Base-by-base conservation (phyloP, 2,888 invertebrate genomes). In the Ophraella communa region DNA sequence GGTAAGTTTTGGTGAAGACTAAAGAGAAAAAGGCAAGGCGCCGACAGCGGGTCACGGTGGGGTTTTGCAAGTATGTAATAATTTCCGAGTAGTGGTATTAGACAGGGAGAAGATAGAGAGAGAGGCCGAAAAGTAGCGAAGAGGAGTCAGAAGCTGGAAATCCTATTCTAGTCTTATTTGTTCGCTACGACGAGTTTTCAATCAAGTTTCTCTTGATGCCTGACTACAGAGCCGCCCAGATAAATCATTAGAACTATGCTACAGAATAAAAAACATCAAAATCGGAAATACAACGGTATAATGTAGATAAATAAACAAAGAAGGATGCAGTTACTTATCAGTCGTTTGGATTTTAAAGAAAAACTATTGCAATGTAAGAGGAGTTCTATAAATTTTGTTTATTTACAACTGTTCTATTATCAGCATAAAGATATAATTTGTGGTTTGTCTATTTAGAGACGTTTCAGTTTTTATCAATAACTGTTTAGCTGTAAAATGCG, bases 181-280 rank as follows among this genome's bases (percentile, higher is more conserved):
- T 79, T 75, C 80, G 80, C 80, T 80, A 79, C 79, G 80, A 71
- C 78, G 79, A 74, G 79, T 80, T 81, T 80, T 80, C 80, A 81
- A 81, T 81, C 80, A 81, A 80, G 78, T 78, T 39, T 77, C 78
- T 76, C 79, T 79, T 79, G 79, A 80, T 77, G 75, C 77, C 73
- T 69, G 71, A 74, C 74, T 76, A 78, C 75, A 77, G 76, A 71
- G 71, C 47, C 70, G 72, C 72, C 73, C 71, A 74, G 73, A 73
- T 76, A 74, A 72, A 71, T 70, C 57, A 57, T 47, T 49, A 49
- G 24, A 49, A 49, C n/a, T 24, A 24, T 24, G 14, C 8, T 14
- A 24, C 24, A n/a, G n/a, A n/a, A n/a, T 3, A 49, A 49, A n/a
- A 27, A 45, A 45, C 10, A 45, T 45, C 23, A n/a, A 45, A 20